A percentile compares a stretch with the other conserved stretches of the same genome.
These are phyloP conservation scores for Macrophya alboannulata DNA, from an alignment of 2,888 invertebrate genomes.

Conservation along the genomic window DNA sequence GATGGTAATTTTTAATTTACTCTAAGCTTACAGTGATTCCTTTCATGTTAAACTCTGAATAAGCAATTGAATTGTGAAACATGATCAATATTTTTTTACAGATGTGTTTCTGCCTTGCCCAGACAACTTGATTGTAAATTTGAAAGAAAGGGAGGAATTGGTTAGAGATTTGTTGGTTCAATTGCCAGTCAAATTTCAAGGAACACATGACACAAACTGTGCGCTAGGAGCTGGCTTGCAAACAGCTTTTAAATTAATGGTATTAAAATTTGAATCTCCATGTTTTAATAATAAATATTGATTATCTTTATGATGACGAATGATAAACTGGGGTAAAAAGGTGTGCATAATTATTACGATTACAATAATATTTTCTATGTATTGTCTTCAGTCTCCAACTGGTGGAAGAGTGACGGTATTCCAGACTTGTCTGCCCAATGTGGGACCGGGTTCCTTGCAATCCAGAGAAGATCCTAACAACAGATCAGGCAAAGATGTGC, in stretches of 20 bases:
- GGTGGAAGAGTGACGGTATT: slow-evolving; percentile 98
- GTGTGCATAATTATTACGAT: background rate
- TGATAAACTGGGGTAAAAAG: background rate
- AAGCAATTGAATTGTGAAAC: slow-evolving; percentile 9
- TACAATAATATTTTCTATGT: slow-evolving; percentile 23
- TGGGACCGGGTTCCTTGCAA: slow-evolving; percentile 93
- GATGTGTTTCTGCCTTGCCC: slow-evolving; percentile 97
- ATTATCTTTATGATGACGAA: background rate
- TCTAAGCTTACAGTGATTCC: background rate
- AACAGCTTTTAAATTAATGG: slow-evolving; percentile 95
- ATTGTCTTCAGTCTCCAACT: slow-evolving; percentile 86
- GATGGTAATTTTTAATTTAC: slow-evolving; percentile 85
- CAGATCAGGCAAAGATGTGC: slow-evolving; percentile 90
- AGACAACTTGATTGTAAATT: slow-evolving; percentile 95
- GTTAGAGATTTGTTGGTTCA: slow-evolving; percentile 89
- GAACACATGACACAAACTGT: slow-evolving; percentile 87
- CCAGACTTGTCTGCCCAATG: slow-evolving; percentile 93
- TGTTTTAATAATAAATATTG: background rate
- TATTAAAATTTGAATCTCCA: slow-evolving; percentile 73
- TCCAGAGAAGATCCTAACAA: slow-evolving; percentile 93
- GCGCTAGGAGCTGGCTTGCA: slow-evolving; percentile 97
- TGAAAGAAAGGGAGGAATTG: slow-evolving; percentile 91
- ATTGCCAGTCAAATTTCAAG: slow-evolving; percentile 88
- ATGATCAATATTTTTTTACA: slow-evolving; percentile 74
- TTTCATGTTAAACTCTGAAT: slow-evolving; percentile 11